A percentile compares a stretch with the other conserved stretches of the same genome.
These are phyloP conservation scores for Cephalotes varians DNA, from an alignment of 2,888 invertebrate genomes.

Conservation along the genomic window DNA sequence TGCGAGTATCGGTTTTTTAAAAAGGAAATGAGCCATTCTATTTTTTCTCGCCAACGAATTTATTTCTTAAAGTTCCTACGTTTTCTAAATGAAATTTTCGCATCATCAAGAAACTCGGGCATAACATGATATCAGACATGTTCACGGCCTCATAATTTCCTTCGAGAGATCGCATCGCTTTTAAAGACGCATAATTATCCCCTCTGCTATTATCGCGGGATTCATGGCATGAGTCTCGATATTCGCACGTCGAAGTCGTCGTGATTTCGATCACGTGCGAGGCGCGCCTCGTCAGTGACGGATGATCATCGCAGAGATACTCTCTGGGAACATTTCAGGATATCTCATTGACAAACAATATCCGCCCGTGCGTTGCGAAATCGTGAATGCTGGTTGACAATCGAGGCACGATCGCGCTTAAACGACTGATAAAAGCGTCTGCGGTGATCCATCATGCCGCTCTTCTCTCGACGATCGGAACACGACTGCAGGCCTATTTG, in stretches of 20 bases:
- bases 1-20: not conserved
- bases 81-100: not conserved
- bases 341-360: slow-evolving; percentile 76
- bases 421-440: slow-evolving; percentile 79
- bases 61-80: not conserved
- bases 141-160: slow-evolving; percentile 1
- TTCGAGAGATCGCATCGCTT: slow-evolving; percentile 20
- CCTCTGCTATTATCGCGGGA: not conserved
- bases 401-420: slow-evolving; percentile 73
- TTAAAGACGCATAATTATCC: slow-evolving; percentile 35
- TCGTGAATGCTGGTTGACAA: slow-evolving; percentile 63
- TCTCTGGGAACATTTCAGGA: slow-evolving; percentile 68
- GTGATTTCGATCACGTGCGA: slow-evolving; percentile 75
- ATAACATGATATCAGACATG: not conserved
- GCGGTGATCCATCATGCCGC: slow-evolving; percentile 78
- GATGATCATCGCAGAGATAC: slow-evolving; percentile 70
- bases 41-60: not conserved
- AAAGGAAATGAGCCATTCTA: not conserved
- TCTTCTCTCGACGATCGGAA: slow-evolving; percentile 62
- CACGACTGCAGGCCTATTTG: slow-evolving; percentile 24
- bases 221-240: slow-evolving; percentile 15
- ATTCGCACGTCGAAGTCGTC: slow-evolving; percentile 63
- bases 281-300: slow-evolving; percentile 67
- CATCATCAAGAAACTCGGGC: not conserved
- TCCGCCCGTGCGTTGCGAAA: slow-evolving; percentile 68